These are phyloP conservation scores for Sorex araneus DNA, from an alignment of 2,113 vertebrate genomes.

Conservation along the genomic window DNA sequence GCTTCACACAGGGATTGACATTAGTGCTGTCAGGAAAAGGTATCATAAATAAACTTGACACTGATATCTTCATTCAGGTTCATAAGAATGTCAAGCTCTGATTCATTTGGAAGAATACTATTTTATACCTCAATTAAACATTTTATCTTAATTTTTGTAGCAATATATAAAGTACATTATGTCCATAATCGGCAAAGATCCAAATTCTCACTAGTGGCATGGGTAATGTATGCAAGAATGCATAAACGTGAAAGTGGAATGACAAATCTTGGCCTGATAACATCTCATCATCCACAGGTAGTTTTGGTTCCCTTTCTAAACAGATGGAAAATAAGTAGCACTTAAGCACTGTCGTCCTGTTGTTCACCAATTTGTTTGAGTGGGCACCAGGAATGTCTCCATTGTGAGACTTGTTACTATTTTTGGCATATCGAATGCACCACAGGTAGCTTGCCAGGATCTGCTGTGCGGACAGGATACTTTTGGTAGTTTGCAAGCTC, in stretches of 20 bases:
- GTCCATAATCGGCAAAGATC: background rate
- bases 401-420: too few relatives aligned
- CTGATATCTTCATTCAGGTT: background rate
- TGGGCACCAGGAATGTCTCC: too few relatives aligned
- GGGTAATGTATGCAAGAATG: background rate
- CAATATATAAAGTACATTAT: slow-evolving; percentile 7
- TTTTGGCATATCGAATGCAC: too few relatives aligned
- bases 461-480: too few relatives aligned
- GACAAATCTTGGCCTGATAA: background rate
- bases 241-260: slow-evolving; percentile 20
- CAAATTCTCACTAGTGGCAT: background rate
- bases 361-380: too few relatives aligned
- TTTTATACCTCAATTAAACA: slow-evolving; percentile 25
- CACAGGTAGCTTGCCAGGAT: too few relatives aligned
- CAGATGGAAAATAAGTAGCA: background rate
- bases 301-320: slow-evolving; percentile 21
- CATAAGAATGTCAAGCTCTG: background rate
- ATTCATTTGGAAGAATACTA: slow-evolving; percentile 24
- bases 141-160: slow-evolving; percentile 3
- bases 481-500: too few relatives aligned
- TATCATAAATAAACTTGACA: slow-evolving; percentile 32
- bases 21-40: background rate
- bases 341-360: too few relatives aligned
- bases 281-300: background rate
- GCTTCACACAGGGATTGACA: background rate